phyloP scores from a whole-genome alignment of 2,113 vertebrate genomes.

The Corydoras maculifer region DNA sequence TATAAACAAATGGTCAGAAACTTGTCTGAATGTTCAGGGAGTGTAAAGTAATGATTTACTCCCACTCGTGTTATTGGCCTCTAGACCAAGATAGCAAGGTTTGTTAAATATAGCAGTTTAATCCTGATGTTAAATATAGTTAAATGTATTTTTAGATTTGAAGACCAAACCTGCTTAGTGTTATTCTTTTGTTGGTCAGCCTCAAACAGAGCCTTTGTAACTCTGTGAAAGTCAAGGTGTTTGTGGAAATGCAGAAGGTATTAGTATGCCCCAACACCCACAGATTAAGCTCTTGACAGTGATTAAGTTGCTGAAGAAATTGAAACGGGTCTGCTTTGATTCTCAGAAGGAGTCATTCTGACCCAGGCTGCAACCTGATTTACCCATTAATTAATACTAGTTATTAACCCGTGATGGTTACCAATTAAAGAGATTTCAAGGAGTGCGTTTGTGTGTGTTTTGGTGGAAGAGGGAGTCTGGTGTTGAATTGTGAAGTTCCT shows the following conservation, averaged over 20 bases:
- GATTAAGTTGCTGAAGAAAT: neutral
- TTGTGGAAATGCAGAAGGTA: neutral
- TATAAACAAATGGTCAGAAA: neutral
- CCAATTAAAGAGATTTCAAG: neutral
- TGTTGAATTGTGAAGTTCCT: no score
- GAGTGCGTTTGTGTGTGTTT: no score
- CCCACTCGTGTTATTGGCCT: neutral
- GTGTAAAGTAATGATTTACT: neutral
- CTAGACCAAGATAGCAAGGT: neutral
- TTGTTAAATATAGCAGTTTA: neutral
- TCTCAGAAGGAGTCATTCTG: neutral
- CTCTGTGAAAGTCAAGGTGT: neutral
- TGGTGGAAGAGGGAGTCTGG: no score
- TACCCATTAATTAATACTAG: neutral
- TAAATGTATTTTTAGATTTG: slow-evolving; percentile 3
- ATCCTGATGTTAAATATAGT: neutral
- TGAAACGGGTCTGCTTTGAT: neutral
- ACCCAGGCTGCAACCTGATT: neutral
- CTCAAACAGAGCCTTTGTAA: neutral
- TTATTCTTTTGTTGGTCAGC: neutral
- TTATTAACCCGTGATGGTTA: neutral
- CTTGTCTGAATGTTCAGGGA: neutral
- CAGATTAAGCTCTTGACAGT: neutral
- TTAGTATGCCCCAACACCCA: neutral
- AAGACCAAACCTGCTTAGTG: no score